Conservation (phyloP, 2,113 vertebrate species). For the Cebidichthys violaceus region DNA sequence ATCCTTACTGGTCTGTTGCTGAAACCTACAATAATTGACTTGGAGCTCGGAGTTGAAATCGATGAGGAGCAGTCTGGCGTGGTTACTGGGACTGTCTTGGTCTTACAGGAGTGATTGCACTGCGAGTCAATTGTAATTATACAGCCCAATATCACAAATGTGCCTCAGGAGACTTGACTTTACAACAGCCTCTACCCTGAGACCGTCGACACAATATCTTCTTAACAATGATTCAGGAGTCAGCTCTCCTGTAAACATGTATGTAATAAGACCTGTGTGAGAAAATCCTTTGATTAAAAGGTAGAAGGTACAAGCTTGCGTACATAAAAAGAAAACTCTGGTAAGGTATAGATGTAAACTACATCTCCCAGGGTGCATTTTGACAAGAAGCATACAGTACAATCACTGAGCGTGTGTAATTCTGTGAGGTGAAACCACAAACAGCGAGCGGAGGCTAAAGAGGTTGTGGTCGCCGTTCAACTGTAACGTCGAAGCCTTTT, state of each 20-base stretch:
- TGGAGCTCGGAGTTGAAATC: not conserved
- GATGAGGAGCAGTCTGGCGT: not conserved
- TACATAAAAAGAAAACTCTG: not conserved
- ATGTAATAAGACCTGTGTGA: not conserved
- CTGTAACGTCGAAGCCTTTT: not conserved
- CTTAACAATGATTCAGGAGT: not conserved
- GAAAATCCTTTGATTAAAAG: not conserved
- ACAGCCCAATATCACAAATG: not conserved
- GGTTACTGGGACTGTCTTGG: not conserved
- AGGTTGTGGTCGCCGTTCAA: not conserved
- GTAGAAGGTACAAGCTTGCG: not conserved
- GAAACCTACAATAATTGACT: not conserved
- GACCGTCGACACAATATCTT: too few species aligned
- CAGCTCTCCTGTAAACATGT: not conserved
- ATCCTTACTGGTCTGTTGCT: conserved; percentile 1
- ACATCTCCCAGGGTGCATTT: not conserved
- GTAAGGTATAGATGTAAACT: not conserved
- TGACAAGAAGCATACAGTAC: not conserved
- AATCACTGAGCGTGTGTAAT: not conserved
- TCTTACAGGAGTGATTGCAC: not conserved
- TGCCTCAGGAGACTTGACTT: not conserved
- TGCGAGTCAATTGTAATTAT: not conserved
- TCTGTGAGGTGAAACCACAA: not conserved
- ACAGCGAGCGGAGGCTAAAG: not conserved
- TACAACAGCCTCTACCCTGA: too few species aligned